Percentiles rank a stretch among this genome's conserved stretches.
These are phyloP conservation scores for Caranx ignobilis DNA, from an alignment of 2,113 vertebrate genomes.

Conservation along the genomic window DNA sequence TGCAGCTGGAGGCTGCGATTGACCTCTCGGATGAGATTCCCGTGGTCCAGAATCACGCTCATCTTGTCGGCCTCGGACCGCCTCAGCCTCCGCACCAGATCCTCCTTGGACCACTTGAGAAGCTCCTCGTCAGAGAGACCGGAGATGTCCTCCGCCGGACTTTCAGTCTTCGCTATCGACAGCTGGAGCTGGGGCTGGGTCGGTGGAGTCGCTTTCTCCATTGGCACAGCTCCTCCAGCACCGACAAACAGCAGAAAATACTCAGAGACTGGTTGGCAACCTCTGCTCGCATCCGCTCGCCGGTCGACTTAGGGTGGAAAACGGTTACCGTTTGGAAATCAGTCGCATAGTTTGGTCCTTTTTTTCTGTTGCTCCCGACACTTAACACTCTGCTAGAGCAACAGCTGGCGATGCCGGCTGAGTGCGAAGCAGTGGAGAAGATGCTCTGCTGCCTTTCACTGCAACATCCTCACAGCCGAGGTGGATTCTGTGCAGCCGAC, in stretches of 20 bases:
- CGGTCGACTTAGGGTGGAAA: conserved; percentile 49
- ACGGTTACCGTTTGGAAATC: conserved; percentile 56
- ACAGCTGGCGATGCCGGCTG: conserved; percentile 82
- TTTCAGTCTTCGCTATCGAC: conserved; percentile 84
- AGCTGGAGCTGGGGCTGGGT: conserved; percentile 80
- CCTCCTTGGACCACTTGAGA: conserved; percentile 95
- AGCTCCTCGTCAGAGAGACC: conserved; percentile 95
- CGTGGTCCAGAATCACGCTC: conserved; percentile 98
- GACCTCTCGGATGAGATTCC: conserved; percentile 98
- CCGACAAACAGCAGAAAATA: conserved; percentile 74
- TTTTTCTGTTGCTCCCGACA: conserved; percentile 52
- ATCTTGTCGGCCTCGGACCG: conserved; percentile 97
- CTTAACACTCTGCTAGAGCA: conserved; percentile 73
- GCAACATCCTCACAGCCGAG: conserved; percentile 67
- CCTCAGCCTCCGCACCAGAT: conserved; percentile 93
- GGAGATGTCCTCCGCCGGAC: conserved; percentile 91
- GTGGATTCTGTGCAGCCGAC: conserved; percentile 20
- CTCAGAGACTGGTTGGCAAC: conserved; percentile 62
- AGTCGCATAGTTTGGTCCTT: conserved; percentile 74
- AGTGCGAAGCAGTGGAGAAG: conserved; percentile 47
- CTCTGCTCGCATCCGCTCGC: conserved; percentile 76
- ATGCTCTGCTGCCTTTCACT: conserved; percentile 62
- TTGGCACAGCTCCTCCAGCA: conserved; percentile 73
- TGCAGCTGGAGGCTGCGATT: conserved; percentile 98
- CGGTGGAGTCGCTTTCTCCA: conserved; percentile 82